Percentiles rank a stretch among this genome's conserved stretches.
These are phyloP conservation scores for Drosophila mettleri DNA, from an alignment of 2,888 invertebrate species.

Conservation along the genomic window DNA sequence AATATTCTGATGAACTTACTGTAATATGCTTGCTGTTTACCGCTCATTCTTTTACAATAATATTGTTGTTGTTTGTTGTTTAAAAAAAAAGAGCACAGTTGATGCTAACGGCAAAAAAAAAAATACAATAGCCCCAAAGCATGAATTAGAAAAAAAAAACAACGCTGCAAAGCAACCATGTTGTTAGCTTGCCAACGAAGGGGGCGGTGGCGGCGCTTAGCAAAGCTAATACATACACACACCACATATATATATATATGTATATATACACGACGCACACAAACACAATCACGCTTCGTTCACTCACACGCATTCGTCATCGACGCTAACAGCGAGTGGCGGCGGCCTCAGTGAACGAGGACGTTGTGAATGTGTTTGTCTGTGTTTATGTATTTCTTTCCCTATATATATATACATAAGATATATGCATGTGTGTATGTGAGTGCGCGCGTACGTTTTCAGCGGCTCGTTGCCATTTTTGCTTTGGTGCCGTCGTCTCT, in stretches of 20 bases:
- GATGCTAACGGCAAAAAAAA: slow-evolving; percentile 38
- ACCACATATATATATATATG: slow-evolving; percentile 6
- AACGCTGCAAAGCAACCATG: slow-evolving; percentile 29
- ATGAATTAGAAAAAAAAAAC: slow-evolving; percentile 26
- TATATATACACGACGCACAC: slow-evolving; percentile 19
- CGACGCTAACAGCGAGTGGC: slow-evolving; percentile 61
- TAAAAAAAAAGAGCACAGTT: slow-evolving; percentile 19
- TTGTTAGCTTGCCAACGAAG: slow-evolving; percentile 20
- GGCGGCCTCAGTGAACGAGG: slow-evolving; percentile 65
- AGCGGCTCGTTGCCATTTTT: slow-evolving; percentile 57
- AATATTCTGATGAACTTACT: slow-evolving; percentile 25
- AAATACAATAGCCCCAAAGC: slow-evolving; percentile 13
- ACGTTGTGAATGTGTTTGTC: slow-evolving; percentile 56
- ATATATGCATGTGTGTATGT: slow-evolving; percentile 18
- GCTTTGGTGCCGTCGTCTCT: slow-evolving; percentile 41
- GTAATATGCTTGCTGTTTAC: slow-evolving; percentile 33
- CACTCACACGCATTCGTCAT: slow-evolving; percentile 70
- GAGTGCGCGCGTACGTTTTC: slow-evolving; percentile 54
- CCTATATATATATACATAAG: background rate
- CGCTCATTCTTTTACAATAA: slow-evolving; percentile 29
- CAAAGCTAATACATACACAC: slow-evolving; percentile 28
- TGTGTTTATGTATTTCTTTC: slow-evolving; percentile 6
- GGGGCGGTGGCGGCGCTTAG: slow-evolving; percentile 18
- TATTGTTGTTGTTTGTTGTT: slow-evolving; percentile 25
- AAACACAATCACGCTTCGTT: slow-evolving; percentile 38